These are phyloP conservation scores for Ctena decussata DNA, from an alignment of 2,888 invertebrate species.

Conservation along the genomic window DNA sequence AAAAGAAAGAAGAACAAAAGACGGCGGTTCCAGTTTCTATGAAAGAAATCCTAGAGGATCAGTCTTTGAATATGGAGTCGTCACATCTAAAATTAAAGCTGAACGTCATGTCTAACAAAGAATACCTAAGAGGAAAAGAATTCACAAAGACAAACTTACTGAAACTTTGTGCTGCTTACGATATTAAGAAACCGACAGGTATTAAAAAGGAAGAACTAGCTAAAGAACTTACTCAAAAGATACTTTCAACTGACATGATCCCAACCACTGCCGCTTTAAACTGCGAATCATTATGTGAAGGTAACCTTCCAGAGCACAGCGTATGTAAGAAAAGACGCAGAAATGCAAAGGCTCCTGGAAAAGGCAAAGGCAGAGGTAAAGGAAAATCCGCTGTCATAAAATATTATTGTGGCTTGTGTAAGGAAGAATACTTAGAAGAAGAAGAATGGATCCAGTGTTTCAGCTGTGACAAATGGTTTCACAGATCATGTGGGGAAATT, in stretches of 20 bases:
- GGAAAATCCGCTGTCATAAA: not conserved
- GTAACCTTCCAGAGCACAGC: too few relatives aligned
- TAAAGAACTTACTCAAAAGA: not conserved
- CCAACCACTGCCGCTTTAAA: not conserved
- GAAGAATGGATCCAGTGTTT: not conserved
- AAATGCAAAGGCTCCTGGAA: not conserved
- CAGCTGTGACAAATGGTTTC: not conserved
- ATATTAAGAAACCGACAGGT: not conserved
- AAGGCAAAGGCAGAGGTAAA: not conserved
- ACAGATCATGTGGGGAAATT: not conserved
- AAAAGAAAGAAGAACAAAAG: slow-evolving; percentile 18
- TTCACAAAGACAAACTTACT: not conserved
- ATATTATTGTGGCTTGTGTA: not conserved
- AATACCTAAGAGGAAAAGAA: not conserved
- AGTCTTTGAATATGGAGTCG: slow-evolving; percentile 14
- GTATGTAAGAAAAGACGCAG: not conserved
- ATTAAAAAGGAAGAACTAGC: not conserved
- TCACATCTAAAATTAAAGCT: slow-evolving; percentile 40
- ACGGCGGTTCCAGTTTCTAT: not conserved
- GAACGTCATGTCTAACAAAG: not conserved
- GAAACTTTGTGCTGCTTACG: not conserved
- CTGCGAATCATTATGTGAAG: not conserved
- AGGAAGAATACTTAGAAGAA: not conserved
- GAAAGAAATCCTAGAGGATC: slow-evolving; percentile 26
- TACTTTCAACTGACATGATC: not conserved